A percentile compares a stretch with the other conserved stretches of the same genome.
These are phyloP conservation scores for Jacana jacana DNA, from an alignment of 2,113 vertebrate genomes.

Conservation along the genomic window DNA sequence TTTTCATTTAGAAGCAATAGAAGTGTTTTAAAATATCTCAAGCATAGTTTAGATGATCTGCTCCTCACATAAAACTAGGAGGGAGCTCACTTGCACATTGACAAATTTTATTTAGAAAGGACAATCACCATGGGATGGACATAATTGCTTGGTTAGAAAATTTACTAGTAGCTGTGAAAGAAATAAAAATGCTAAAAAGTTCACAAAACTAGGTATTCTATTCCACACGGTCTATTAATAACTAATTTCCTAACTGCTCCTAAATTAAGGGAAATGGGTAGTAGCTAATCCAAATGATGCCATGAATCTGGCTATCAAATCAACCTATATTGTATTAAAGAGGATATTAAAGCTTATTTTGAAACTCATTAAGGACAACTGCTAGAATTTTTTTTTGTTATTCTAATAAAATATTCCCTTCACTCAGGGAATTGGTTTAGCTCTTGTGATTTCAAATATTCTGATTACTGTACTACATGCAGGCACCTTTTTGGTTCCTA, in stretches of 20 bases:
- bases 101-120: not conserved
- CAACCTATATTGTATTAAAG: not conserved
- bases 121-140: not conserved
- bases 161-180: not conserved
- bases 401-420: not conserved
- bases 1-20: not conserved
- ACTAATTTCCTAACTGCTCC: not conserved
- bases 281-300: not conserved
- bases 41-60: not conserved
- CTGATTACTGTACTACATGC: not conserved
- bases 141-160: not conserved
- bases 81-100: not conserved
- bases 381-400: not conserved
- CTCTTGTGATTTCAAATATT: not conserved
- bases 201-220: not conserved
- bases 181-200: not conserved
- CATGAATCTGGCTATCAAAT: not conserved
- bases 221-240: not conserved
- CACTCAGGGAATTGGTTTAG: not conserved
- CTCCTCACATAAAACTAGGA: not conserved
- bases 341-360: conserved; percentile 16
- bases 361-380: not conserved
- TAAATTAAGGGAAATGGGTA: not conserved
- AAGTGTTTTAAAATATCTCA: not conserved
- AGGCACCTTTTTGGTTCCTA: not conserved